Evolutionary conservation across 1,140 invertebrate species (phyloP).

Genomic region (Myzus persicae): DNA sequence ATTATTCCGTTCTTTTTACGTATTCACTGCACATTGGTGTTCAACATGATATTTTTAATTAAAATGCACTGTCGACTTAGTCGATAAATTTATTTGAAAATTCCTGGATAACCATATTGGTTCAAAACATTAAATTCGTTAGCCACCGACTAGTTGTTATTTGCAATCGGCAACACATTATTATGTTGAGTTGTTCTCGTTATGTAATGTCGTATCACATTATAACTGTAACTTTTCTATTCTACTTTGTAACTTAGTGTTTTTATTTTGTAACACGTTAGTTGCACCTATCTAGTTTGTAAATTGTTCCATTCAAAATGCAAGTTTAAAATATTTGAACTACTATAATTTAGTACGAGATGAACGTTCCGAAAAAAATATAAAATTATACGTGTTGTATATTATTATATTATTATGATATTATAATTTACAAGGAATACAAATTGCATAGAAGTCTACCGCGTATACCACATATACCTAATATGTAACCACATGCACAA

Average conservation of each 20-base stretch:
- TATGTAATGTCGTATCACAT: neutral
- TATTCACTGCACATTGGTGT: slow-evolving; percentile 13
- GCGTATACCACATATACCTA: neutral
- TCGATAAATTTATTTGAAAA: neutral
- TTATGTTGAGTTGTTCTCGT: neutral
- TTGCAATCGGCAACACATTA: neutral
- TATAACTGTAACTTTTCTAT: neutral
- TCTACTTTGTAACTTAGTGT: neutral
- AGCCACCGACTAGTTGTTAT: neutral
- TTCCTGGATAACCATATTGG: neutral
- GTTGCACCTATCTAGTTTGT: neutral
- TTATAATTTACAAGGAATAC: neutral
- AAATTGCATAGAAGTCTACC: neutral
- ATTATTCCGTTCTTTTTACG: neutral
- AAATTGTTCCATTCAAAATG: neutral
- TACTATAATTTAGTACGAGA: neutral
- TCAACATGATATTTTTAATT: neutral
- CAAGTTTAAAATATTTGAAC: neutral
- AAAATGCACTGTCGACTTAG: neutral
- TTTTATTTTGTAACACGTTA: neutral
- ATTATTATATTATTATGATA: too few species aligned
- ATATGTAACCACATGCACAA: neutral
- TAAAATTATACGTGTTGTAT: neutral
- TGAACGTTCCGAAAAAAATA: neutral
- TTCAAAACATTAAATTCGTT: neutral